A percentile compares a stretch with the other conserved stretches of the same genome.
Evolutionary conservation across 2,888 invertebrate genomes (phyloP).

Genomic region (Drosophila paramelanica): DNA sequence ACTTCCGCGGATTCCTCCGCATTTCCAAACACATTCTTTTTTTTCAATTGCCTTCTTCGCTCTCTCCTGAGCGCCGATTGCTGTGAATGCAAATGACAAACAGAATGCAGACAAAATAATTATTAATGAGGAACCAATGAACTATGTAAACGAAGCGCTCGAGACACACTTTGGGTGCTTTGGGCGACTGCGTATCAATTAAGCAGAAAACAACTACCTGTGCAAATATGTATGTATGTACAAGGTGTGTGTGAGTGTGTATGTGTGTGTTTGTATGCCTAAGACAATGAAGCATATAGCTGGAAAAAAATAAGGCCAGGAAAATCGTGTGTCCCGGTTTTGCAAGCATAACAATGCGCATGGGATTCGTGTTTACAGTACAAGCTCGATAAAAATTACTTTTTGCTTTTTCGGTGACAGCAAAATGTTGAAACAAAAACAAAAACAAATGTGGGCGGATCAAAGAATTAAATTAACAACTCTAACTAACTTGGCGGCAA

Average conservation of each 20-base stretch:
- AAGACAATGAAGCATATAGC: slow-evolving; percentile 35
- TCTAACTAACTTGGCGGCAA: slow-evolving; percentile 84
- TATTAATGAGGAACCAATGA: background rate
- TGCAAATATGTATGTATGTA: slow-evolving; percentile 33
- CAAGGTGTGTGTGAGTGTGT: slow-evolving; percentile 26
- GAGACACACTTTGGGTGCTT: slow-evolving; percentile 26
- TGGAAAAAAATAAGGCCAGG: slow-evolving; percentile 18
- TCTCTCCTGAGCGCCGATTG: slow-evolving; percentile 57
- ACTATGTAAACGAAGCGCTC: slow-evolving; percentile 9
- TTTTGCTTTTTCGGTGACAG: slow-evolving; percentile 27
- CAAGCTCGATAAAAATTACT: slow-evolving; percentile 14
- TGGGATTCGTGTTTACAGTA: slow-evolving; percentile 16
- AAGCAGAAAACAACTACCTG: slow-evolving; percentile 55
- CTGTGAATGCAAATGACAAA: slow-evolving; percentile 42
- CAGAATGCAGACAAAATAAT: background rate
- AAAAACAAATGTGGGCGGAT: slow-evolving; percentile 42
- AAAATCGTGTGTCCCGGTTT: slow-evolving; percentile 23
- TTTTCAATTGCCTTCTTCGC: slow-evolving; percentile 64
- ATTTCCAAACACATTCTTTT: slow-evolving; percentile 51
- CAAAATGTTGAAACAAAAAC: slow-evolving; percentile 34
- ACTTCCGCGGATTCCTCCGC: slow-evolving; percentile 41
- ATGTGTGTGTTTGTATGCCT: slow-evolving; percentile 32
- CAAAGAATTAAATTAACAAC: slow-evolving; percentile 62
- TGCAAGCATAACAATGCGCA: slow-evolving; percentile 20
- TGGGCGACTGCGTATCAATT: slow-evolving; percentile 40